These are phyloP conservation scores for Pterostichus niger DNA, from an alignment of 2,888 invertebrate genomes.

Conservation along the genomic window DNA sequence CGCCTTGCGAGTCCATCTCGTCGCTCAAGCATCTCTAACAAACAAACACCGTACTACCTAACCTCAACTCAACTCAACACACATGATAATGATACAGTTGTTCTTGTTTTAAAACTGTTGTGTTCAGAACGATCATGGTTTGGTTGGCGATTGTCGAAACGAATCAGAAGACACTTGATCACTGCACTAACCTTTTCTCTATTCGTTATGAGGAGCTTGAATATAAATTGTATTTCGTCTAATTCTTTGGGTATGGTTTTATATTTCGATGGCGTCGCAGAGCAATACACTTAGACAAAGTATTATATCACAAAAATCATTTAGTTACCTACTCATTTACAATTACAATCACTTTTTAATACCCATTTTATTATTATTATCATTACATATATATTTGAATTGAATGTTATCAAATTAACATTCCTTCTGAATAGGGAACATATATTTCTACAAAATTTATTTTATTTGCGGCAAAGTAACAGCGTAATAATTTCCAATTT, in stretches of 20 bases:
- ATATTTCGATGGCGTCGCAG: neutral
- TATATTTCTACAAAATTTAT: too few species aligned
- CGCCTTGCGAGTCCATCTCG: slow-evolving; percentile 66
- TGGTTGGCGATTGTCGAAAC: slow-evolving; percentile 12
- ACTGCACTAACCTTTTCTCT: slow-evolving; percentile 51
- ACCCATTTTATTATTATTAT: too few species aligned
- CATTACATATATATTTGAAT: too few species aligned
- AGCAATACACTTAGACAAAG: too few species aligned
- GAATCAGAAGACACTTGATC: slow-evolving; percentile 59
- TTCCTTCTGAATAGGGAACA: too few species aligned
- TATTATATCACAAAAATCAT: neutral
- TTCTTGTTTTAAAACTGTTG: slow-evolving; percentile 60
- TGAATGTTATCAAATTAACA: too few species aligned
- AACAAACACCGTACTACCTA: slow-evolving; percentile 1
- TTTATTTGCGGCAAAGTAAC: too few species aligned
- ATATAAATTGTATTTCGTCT: slow-evolving; percentile 5
- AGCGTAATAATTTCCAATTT: too few species aligned
- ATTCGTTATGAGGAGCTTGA: neutral
- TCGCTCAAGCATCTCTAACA: slow-evolving; percentile 67
- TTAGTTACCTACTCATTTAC: too few species aligned
- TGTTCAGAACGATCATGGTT: slow-evolving; percentile 51
- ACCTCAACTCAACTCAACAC: slow-evolving; percentile 17
- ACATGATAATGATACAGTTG: slow-evolving; percentile 47
- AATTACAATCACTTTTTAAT: neutral
- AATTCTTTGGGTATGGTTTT: neutral